Evolutionary conservation across 2,113 vertebrate species (phyloP).

Genomic region (Eolophus roseicapilla): DNA sequence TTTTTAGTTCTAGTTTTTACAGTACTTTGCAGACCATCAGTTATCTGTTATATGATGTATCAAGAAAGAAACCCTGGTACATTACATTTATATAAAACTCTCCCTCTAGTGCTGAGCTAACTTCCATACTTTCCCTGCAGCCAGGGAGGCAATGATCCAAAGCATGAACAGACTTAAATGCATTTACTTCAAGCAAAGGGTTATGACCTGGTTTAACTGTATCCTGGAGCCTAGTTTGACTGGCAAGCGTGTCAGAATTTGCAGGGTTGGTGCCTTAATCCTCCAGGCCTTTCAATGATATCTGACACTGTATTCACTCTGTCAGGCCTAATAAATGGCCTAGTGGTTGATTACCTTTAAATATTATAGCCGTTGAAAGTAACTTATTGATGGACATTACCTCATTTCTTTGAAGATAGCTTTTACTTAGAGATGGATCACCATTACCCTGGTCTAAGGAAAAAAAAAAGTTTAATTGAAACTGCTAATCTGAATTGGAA

Average conservation of each 20-base stretch:
- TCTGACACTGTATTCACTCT: background rate
- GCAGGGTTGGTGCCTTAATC: background rate
- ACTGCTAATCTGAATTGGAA: background rate
- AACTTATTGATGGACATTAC: background rate
- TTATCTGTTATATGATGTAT: background rate
- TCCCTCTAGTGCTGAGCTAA: background rate
- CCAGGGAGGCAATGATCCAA: constrained; percentile 3
- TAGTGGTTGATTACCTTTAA: constrained; percentile 5
- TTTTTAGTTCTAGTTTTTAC: background rate
- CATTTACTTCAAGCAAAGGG: constrained; percentile 19
- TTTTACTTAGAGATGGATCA: background rate
- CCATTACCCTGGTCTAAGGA: background rate
- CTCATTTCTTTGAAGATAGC: background rate
- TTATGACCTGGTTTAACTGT: constrained; percentile 33
- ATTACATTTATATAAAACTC: background rate
- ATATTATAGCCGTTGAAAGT: background rate
- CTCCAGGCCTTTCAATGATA: background rate
- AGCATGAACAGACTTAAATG: background rate
- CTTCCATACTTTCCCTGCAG: background rate
- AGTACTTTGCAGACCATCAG: background rate
- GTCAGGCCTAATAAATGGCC: background rate
- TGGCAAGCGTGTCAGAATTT: background rate
- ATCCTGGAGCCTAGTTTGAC: constrained; percentile 9
- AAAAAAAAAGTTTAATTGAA: background rate
- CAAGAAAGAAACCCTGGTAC: background rate